Percentiles rank a stretch among this genome's conserved stretches.
Evolutionary conservation across 2,888 invertebrate species (phyloP).

Genomic region (Leptopilina drosophilae): DNA sequence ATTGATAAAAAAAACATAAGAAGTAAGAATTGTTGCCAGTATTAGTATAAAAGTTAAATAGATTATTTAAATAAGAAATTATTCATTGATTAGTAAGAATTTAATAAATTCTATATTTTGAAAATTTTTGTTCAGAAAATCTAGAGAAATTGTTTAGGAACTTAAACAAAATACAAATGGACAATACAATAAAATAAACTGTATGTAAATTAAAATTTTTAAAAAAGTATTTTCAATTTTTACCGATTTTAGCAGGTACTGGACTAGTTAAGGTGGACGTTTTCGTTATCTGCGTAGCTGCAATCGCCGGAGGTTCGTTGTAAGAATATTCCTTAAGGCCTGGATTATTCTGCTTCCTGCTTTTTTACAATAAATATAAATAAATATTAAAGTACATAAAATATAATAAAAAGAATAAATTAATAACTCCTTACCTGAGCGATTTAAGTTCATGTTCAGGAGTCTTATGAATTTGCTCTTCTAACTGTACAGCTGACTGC

Average conservation of each 20-base stretch:
- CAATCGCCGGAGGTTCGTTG: conserved; percentile 60
- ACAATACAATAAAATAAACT: no score
- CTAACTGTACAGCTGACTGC: conserved; percentile 80
- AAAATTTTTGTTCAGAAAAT: no score
- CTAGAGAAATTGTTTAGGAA: no score
- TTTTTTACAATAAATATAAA: background rate
- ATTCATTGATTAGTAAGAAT: background rate
- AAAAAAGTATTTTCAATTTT: conserved; percentile 34
- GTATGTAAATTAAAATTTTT: no score
- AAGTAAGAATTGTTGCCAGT: no score
- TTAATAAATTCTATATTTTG: no score
- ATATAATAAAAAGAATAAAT: background rate
- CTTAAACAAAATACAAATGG: no score
- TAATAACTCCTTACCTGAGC: conserved; percentile 79
- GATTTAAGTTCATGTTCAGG: conserved; percentile 85
- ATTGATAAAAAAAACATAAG: no score
- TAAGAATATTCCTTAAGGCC: conserved; percentile 63
- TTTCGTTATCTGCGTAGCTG: conserved; percentile 63
- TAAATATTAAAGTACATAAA: background rate
- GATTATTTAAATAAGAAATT: no score
- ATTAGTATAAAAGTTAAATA: background rate
- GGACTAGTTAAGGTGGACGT: conserved; percentile 59
- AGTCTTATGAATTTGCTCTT: conserved; percentile 84
- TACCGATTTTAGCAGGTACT: conserved; percentile 64
- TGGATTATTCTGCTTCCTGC: conserved; percentile 64